Evolutionary conservation across 1,140 invertebrate genomes (phyloP), one percentile per base, ranked within the genome.

Genomic region (Elysia chlorotica): DNA sequence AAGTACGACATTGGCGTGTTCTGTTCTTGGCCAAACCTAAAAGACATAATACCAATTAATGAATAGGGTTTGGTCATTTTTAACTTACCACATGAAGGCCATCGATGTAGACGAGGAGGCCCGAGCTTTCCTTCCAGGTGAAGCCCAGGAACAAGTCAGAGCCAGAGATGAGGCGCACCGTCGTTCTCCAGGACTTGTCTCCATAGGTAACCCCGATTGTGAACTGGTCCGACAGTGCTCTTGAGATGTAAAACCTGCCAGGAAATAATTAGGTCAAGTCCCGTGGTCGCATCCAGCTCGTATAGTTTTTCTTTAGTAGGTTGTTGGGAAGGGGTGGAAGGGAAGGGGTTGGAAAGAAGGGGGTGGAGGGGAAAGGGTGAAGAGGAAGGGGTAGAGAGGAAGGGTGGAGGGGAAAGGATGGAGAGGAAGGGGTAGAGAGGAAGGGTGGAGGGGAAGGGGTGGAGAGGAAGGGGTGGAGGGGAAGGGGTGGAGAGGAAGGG

Each of bases 41-140:
- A n/a, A 59, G 33, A 59, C 56, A n/a, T 17, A 25, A 28, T 30
- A 2, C 41, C 10, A 14, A n/a, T 48, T n/a, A 57, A 25, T 3
- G 19, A 31, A 17, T 35, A 57, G 30, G 30, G 30, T 4, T 10
- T 6, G 6, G 6, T 25, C 30, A 4, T 25, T 28, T 23, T 1
- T 38, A 37, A n/a, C 23, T 33, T 48, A 74, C 23, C 69, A 72
- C 35, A 21, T 59, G 30, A n/a, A 80, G 54, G 19, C 78, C 77
- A 48, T 85, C 83, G 1, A 83, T 74, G 35, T 62, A 76, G 5
- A 83, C 70, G 0, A 31, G 71, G 17, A 86, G 71, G 0, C 83
- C 82, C 5, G 25, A 17, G 2, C 23, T 23, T 28, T 31, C 30
- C 10, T 76, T 72, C 82, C 81, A 85, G 1, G 73, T 73, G 0